phyloP scores from a whole-genome alignment of 2,113 vertebrate species.

The Crocuta crocuta region DNA sequence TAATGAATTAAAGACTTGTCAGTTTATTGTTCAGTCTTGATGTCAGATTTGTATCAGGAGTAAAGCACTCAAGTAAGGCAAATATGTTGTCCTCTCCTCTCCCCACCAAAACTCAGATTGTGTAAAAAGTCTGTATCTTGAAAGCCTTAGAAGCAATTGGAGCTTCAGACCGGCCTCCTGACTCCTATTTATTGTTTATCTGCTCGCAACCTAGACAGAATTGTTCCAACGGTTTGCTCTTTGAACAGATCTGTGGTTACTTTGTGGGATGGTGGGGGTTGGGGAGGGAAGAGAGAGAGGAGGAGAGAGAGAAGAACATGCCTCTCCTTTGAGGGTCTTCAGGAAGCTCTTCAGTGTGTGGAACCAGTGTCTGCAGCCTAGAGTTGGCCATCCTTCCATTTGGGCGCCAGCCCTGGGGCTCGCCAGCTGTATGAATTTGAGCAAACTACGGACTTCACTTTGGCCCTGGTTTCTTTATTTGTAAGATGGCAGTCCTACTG shows the following conservation, averaged over 20 bases:
- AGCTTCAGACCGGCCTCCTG: slow-evolving; percentile 27
- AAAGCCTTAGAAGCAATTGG: neutral
- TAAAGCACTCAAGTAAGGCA: slow-evolving; percentile 30
- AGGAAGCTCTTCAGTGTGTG: neutral
- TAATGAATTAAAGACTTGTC: slow-evolving; percentile 10
- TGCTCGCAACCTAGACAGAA: slow-evolving; percentile 37
- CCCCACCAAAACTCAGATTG: neutral
- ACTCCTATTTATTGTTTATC: slow-evolving; percentile 44
- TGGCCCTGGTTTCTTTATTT: neutral
- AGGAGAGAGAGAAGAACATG: neutral
- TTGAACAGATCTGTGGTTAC: slow-evolving; percentile 40
- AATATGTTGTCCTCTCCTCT: neutral
- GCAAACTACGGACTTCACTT: neutral
- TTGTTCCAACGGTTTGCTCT: neutral
- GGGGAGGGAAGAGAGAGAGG: neutral
- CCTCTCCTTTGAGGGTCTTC: neutral
- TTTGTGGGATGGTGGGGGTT: neutral
- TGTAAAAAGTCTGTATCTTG: neutral
- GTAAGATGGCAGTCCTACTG: neutral
- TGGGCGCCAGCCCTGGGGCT: neutral
- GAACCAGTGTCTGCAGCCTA: neutral
- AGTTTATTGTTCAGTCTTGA: neutral
- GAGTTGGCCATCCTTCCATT: neutral
- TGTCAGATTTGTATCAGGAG: slow-evolving; percentile 13
- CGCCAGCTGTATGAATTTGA: neutral